Evolutionary conservation across 2,797 vertebrate species (phyloP).

Genomic region (Hypotaenidia okinawae): DNA sequence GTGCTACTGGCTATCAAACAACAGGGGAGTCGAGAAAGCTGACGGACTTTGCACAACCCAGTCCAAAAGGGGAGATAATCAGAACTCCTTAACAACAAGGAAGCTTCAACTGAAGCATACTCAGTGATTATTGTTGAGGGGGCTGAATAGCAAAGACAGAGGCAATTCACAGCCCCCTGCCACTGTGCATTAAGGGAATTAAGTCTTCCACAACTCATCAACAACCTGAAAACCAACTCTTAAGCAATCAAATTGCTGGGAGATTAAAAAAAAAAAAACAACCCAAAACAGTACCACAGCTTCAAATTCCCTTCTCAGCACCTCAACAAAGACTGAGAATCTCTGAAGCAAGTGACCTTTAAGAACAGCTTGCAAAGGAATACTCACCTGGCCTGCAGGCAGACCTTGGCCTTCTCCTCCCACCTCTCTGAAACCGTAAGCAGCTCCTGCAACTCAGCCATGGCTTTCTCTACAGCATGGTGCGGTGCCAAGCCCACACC

Average conservation of each 20-base stretch:
- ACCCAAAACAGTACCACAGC: not conserved
- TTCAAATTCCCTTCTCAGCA: not conserved
- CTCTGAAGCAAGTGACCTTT: rapidly evolving
- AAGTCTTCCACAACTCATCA: not conserved
- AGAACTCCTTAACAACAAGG: not conserved
- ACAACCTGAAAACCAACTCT: not conserved
- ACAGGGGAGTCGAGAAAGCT: not conserved
- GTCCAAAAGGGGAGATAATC: not conserved
- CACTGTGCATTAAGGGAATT: not conserved
- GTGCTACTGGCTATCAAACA: not conserved
- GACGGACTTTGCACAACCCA: not conserved
- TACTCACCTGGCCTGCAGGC: constrained; percentile 92
- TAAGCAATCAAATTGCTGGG: not conserved
- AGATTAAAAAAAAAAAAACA: not conserved
- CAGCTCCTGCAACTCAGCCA: constrained; percentile 97
- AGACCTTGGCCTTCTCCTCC: constrained; percentile 96
- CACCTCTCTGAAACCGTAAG: constrained; percentile 96
- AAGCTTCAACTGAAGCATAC: not conserved
- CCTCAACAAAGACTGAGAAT: not conserved
- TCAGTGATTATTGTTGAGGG: not conserved
- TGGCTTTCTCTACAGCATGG: constrained; percentile 97
- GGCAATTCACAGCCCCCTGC: not conserved
- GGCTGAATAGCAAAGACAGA: not conserved
- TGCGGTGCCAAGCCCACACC: constrained; percentile 96
- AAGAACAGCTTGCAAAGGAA: not conserved